Conservation (phyloP, 2,113 vertebrate species). For the Bungarus multicinctus region DNA sequence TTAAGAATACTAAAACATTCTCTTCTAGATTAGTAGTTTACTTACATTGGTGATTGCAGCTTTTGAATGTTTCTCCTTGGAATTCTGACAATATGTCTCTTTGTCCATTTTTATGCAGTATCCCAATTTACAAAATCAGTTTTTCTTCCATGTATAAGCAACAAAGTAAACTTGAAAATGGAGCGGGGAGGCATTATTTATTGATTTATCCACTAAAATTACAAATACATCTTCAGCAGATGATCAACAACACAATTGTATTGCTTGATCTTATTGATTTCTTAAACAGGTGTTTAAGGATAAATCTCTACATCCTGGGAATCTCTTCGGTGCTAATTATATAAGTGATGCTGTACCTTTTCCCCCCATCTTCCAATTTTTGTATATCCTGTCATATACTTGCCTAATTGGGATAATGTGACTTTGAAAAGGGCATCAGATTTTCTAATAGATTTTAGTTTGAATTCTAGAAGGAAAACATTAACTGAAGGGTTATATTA, state of each 20-base stretch:
- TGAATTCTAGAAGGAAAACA: background rate
- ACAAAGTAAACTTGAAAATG: background rate
- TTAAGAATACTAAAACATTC: background rate
- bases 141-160: background rate
- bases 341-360: background rate
- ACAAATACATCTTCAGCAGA: background rate
- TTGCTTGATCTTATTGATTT: background rate
- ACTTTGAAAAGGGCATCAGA: background rate
- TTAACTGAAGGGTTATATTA: background rate
- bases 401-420: background rate
- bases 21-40: background rate
- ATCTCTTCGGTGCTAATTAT: background rate
- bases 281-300: background rate
- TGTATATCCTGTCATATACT: background rate
- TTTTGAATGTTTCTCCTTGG: background rate
- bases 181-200: background rate
- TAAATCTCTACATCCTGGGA: background rate
- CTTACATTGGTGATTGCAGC: background rate
- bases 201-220: background rate
- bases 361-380: background rate
- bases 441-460: background rate
- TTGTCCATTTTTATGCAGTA: background rate
- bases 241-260: background rate
- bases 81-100: background rate
- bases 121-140: background rate